Percentiles rank a stretch among this genome's conserved stretches.
Conservation (phyloP, 2,113 vertebrate species). For the Malaclemys terrapin region DNA sequence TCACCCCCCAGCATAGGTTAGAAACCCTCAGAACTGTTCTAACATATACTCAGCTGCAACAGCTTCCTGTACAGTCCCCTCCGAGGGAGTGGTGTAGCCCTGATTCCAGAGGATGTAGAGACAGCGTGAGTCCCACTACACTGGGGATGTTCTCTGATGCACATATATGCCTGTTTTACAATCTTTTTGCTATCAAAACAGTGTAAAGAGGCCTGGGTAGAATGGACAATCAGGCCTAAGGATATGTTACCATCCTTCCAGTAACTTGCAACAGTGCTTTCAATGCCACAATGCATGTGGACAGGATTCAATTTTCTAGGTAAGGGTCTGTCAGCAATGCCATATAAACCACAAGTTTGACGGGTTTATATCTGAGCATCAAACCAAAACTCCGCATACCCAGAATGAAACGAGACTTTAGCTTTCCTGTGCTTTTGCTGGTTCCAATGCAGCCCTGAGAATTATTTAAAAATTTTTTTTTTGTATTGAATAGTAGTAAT, state of each 20-base stretch:
- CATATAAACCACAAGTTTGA: not conserved
- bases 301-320: not conserved
- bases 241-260: not conserved
- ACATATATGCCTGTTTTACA: rapidly evolving
- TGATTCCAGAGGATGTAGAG: no score
- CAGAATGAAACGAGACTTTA: not conserved
- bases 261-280: rapidly evolving
- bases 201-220: not conserved
- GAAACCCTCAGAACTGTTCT: rapidly evolving
- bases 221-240: not conserved
- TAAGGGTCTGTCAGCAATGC: constrained; percentile 41
- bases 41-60: rapidly evolving
- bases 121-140: not conserved
- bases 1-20: not conserved
- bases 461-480: not conserved
- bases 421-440: constrained; percentile 47
- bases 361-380: constrained; percentile 37
- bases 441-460: constrained; percentile 37
- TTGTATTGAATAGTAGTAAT: not conserved
- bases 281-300: rapidly evolving
- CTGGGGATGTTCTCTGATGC: not conserved
- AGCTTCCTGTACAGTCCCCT: not conserved
- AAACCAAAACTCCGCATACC: constrained; percentile 53
- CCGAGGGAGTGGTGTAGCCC: not conserved
- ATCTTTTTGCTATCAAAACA: not conserved